These are phyloP conservation scores for Dicranocentrus wangi DNA, from an alignment of 2,888 invertebrate species.

Conservation along the genomic window DNA sequence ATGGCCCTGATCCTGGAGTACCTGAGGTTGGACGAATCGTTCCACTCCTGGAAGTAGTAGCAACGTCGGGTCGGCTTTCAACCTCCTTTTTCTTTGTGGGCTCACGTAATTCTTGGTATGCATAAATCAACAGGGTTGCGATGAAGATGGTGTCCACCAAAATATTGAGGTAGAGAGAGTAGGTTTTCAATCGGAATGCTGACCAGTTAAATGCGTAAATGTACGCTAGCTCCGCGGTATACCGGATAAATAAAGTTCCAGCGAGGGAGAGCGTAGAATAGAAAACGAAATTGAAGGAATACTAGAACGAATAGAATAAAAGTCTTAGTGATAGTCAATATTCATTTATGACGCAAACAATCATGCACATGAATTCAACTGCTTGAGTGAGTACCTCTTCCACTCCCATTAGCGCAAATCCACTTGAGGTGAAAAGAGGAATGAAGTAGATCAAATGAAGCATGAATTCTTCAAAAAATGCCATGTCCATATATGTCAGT, in stretches of 20 bases:
- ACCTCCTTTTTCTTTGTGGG: conserved; percentile 33
- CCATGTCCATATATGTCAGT: conserved; percentile 57
- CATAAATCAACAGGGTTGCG: conserved; percentile 49
- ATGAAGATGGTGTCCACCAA: conserved; percentile 58
- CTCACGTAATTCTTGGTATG: conserved; percentile 53
- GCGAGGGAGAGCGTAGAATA: conserved; percentile 54
- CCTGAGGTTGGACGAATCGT: conserved; percentile 11
- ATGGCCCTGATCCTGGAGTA: conserved; percentile 40
- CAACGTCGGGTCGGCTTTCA: not conserved
- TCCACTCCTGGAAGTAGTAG: not conserved
- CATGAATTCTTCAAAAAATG: conserved; percentile 60
- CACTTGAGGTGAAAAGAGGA: conserved; percentile 57
- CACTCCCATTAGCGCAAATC: conserved; percentile 58
- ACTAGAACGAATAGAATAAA: conserved; percentile 26
- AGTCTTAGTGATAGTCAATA: no score
- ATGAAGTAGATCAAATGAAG: conserved; percentile 67
- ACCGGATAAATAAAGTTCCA: conserved; percentile 58
- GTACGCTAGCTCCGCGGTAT: conserved; percentile 55
- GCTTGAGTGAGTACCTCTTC: conserved; percentile 59
- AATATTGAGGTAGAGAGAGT: conserved; percentile 51
- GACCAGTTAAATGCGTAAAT: conserved; percentile 64
- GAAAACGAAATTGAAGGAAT: conserved; percentile 63
- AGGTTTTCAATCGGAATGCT: conserved; percentile 55
- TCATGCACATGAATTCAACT: no score
- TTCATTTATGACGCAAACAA: no score